A percentile compares a stretch with the other conserved stretches of the same genome.
These are phyloP conservation scores for Zeus faber DNA, from an alignment of 2,113 vertebrate species.

Conservation along the genomic window DNA sequence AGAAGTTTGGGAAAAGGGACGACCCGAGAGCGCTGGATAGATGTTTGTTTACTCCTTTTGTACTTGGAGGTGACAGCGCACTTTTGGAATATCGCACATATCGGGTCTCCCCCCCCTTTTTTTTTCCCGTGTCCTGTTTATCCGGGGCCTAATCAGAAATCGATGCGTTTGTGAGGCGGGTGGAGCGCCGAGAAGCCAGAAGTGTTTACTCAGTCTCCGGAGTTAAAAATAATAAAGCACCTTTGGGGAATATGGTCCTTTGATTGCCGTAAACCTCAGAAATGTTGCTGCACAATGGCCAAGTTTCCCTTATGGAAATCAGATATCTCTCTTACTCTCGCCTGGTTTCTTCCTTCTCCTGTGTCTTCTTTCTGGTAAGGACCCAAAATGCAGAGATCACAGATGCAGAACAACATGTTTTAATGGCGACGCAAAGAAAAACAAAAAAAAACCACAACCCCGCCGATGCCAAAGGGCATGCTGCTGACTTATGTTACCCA, in stretches of 20 bases:
- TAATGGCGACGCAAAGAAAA: too few relatives aligned
- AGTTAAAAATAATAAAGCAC: slow-evolving; percentile 51
- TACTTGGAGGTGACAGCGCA: not conserved
- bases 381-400: too few relatives aligned
- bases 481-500: too few relatives aligned
- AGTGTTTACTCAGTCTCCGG: not conserved
- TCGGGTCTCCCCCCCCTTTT: not conserved
- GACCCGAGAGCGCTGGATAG: not conserved
- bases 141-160: slow-evolving; percentile 41
- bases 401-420: too few relatives aligned
- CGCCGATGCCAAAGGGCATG: too few relatives aligned
- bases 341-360: not conserved
- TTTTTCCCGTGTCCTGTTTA: slow-evolving; percentile 20
- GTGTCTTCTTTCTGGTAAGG: not conserved
- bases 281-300: slow-evolving; percentile 59
- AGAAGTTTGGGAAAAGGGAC: slow-evolving; percentile 24
- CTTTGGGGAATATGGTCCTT: slow-evolving; percentile 56
- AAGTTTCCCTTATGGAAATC: slow-evolving; percentile 61
- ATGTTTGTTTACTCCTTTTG: not conserved
- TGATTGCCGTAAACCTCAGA: slow-evolving; percentile 67
- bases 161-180: not conserved
- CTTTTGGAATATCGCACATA: slow-evolving; percentile 29
- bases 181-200: not conserved
- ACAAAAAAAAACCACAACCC: too few relatives aligned
- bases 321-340: slow-evolving; percentile 22